Percentiles rank a stretch among this genome's conserved stretches.
Conservation (phyloP, 2,797 vertebrate species). For the Merluccius polli region DNA sequence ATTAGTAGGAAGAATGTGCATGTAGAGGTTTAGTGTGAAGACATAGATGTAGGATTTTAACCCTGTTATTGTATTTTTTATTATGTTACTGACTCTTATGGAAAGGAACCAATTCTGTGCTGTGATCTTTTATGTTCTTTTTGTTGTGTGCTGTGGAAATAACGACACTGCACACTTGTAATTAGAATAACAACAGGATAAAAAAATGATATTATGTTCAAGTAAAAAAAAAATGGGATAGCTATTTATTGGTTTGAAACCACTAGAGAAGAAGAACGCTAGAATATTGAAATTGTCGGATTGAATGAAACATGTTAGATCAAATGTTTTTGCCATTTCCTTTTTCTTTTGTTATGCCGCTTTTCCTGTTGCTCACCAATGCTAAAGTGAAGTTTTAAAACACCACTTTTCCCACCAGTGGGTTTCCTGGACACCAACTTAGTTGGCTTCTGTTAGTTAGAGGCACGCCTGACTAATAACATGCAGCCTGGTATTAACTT, state of each 20-base stretch:
- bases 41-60: constrained; percentile 52
- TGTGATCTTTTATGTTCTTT: constrained; percentile 55
- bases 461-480: not conserved
- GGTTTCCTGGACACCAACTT: not conserved
- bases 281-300: not conserved
- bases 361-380: not conserved
- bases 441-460: not conserved
- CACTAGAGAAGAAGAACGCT: constrained; percentile 37
- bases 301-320: constrained; percentile 11
- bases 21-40: constrained; percentile 51
- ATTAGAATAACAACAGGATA: not conserved
- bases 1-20: not conserved
- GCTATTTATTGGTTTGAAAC: constrained; percentile 62
- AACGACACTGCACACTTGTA: constrained; percentile 16
- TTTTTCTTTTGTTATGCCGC: constrained; percentile 4
- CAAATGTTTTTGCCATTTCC: not conserved
- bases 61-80: constrained; percentile 37
- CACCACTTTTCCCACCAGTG: too few relatives aligned
- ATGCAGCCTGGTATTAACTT: not conserved
- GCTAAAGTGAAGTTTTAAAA: not conserved
- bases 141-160: not conserved
- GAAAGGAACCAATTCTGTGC: constrained; percentile 53
- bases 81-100: constrained; percentile 44
- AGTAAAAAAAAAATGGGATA: constrained; percentile 23
- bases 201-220: constrained; percentile 20